Evolutionary conservation across 2,113 vertebrate species (phyloP), one percentile per base, ranked within the genome.

Genomic region (Thamnaconus septentrionalis): DNA sequence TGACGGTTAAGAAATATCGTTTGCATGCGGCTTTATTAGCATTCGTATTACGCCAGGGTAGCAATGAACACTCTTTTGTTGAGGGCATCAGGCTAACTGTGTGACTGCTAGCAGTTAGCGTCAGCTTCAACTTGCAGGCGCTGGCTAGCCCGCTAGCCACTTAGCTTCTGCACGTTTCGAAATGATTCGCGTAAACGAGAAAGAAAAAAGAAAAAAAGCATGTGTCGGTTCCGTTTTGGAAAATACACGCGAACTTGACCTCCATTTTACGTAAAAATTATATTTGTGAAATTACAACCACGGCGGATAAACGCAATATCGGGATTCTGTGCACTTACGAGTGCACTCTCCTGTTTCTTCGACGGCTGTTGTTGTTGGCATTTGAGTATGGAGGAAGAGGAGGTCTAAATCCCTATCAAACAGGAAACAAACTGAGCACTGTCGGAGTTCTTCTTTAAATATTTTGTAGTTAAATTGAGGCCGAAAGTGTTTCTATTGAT

Each of bases 311-410:
- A 62, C 51, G 64, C 18, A 56, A 61, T 56, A 62, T 76, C 45
- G 68, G 52, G 54, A 71, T 75, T 72, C 0, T 76, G 76, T 87
- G 77, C 88, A 91, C 89, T 92, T 91, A 91, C 90, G 84, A 81
- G 79, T 86, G 85, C 83, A 88, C 84, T 84, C 61, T 82, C 57
- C 80, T 79, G 83, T 81, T 88, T 76, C 86, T 87, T 85, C 83
- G 86, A 80, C 85, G 90, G 88, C 91, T 90, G 90, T 91, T 91
- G 88, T 89, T 92, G 87, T 91, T 92, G 91, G 91, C 91, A 89
- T 90, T 82, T 72, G 78, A 89, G 90, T 82, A 83, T 78, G 89
- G 89, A 91, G 89, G 91, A 92, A 92, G 91, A 92, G 91, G 91
- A 91, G 91, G 91, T 92, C 90, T 92, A 84, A 90, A 87, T 78